Base-by-base conservation (phyloP, 2,888 invertebrate genomes). In the Dynastes tityus region DNA sequence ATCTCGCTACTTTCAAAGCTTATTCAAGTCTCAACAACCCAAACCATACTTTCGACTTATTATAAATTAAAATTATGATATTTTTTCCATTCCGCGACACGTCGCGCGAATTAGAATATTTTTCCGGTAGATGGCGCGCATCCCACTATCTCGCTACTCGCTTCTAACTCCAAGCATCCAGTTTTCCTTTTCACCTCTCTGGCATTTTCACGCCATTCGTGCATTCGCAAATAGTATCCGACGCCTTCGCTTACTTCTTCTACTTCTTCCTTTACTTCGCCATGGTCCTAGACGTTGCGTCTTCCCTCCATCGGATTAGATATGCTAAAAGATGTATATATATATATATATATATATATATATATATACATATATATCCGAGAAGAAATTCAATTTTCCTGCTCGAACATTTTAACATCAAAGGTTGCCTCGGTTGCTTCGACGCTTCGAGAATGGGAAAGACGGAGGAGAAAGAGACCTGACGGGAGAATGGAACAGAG, bases 311-410 rank as follows among this genome's bases (percentile, higher is more conserved):
- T 61, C 76, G 79, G 79, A 79, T 79, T 79, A 79, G 76, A 76
- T 79, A 79, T 79, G 79, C 76, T 76, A 79, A 79, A 63, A 79
- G 76, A 76, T 79, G 79, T 79, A 32, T 32, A 32, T 32, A 32
- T 5, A 32, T 32, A 32, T 5, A 32, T 16, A 16, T 16, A 32
- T 32, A 32, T 32, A 32, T 5, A 32, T 32, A 32, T 5, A 32
- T 16, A 16, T 79, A 32, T 32, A 32, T 32, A 32, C 0, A 32
- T 32, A 32, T 5, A 32, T 16, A 16, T 16, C 61, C 53, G 76
- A 37, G 73, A 58, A 76, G 80, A 82, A 82, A 83, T 82, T 83
- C 83, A 83, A 83, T 83, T 83, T 83, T 82, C 83, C 74, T 81
- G 80, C 80, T 81, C 81, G 80, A 82, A 76, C 79, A 61, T 79